Evolutionary conservation across 2,113 vertebrate genomes (phyloP).

Genomic region (Tetrao urogallus): DNA sequence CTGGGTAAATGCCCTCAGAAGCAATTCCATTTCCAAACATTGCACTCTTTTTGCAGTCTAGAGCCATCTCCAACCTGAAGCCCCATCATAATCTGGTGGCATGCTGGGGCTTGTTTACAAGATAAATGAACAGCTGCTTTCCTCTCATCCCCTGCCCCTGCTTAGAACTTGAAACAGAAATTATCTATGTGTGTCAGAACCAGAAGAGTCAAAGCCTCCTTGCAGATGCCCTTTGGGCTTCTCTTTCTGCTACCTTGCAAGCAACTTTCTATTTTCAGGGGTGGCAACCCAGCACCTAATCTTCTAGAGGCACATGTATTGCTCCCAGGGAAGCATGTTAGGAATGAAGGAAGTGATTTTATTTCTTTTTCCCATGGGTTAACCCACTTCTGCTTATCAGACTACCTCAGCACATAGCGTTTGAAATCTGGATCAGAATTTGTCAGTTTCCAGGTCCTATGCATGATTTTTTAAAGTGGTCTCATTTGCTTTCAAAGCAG

Average conservation of each 20-base stretch:
- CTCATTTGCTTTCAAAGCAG: conserved; percentile 40
- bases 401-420: background rate
- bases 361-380: background rate
- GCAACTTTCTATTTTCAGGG: conserved; percentile 42
- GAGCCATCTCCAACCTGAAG: background rate
- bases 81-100: conserved; percentile 35
- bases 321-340: conserved; percentile 30
- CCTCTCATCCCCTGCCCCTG: conserved; percentile 28
- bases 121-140: conserved; percentile 59
- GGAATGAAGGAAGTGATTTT: conserved; percentile 5
- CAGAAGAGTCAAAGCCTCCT: conserved; percentile 54
- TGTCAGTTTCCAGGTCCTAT: background rate
- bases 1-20: background rate
- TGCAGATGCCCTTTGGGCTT: conserved; percentile 59
- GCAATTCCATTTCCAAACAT: background rate
- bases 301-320: conserved; percentile 49
- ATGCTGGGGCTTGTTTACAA: conserved; percentile 29
- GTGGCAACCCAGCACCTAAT: conserved; percentile 47
- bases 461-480: background rate
- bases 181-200: conserved; percentile 53
- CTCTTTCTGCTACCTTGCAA: conserved; percentile 47
- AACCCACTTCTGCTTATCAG: conserved; percentile 41
- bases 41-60: conserved; percentile 2
- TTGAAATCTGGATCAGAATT: conserved; percentile 38
- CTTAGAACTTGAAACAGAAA: conserved; percentile 30